A percentile compares a stretch with the other conserved stretches of the same genome.
Conservation (phyloP, 2,797 vertebrate genomes). For the Micropoecilia bifurca region DNA sequence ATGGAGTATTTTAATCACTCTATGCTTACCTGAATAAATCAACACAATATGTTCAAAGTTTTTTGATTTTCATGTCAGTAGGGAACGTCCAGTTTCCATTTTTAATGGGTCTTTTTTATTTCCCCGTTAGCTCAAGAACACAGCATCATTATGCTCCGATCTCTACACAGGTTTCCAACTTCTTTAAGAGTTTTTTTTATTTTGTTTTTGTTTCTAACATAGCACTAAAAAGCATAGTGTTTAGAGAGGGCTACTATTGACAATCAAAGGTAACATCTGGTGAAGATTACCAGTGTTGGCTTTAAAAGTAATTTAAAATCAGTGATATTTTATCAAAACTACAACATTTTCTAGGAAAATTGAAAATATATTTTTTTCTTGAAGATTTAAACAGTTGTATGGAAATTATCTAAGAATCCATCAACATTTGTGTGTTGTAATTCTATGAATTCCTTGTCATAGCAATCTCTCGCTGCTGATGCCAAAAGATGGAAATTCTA, state of each 20-base stretch:
- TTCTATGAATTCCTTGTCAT: not conserved
- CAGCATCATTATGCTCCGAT: not conserved
- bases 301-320: not conserved
- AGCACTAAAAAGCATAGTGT: not conserved
- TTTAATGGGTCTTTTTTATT: not conserved
- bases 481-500: not conserved
- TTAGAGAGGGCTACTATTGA: slow-evolving; percentile 9
- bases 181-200: not conserved
- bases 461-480: not conserved
- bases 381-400: not conserved
- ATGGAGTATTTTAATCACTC: slow-evolving; percentile 32
- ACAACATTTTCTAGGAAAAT: too few species aligned
- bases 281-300: not conserved
- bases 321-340: too few species aligned
- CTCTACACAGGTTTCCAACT: not conserved
- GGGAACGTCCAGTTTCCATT: not conserved
- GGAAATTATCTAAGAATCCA: not conserved
- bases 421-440: not conserved
- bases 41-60: slow-evolving; percentile 21
- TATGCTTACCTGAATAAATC: slow-evolving; percentile 27
- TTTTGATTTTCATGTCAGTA: slow-evolving; percentile 5
- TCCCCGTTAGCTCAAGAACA: not conserved
- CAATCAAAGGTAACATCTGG: slow-evolving; percentile 7
- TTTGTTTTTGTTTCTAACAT: slow-evolving; percentile 7
- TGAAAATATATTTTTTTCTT: too few species aligned